These are phyloP conservation scores for Eulemur macaco DNA, from an alignment of 2,113 vertebrate species.

Conservation along the genomic window DNA sequence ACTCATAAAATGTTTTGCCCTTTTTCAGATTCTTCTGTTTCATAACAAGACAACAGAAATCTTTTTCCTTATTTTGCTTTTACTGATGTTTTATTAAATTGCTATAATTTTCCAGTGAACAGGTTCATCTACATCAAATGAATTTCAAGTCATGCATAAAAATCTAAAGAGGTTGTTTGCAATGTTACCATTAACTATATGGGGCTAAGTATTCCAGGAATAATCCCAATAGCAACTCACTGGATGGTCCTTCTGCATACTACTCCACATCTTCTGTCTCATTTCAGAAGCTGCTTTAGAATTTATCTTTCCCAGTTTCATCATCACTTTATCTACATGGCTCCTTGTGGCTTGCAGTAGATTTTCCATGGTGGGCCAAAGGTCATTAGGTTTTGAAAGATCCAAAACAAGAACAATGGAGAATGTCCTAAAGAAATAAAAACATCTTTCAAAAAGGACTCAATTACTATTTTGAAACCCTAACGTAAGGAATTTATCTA, in stretches of 20 bases:
- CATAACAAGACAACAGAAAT: conserved; percentile 82
- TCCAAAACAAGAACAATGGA: conserved; percentile 94
- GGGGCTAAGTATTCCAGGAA: conserved; percentile 73
- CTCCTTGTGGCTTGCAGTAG: conserved; percentile 88
- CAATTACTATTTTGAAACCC: background rate
- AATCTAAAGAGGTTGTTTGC: conserved; percentile 82
- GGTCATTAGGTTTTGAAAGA: conserved; percentile 91
- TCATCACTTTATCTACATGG: conserved; percentile 87
- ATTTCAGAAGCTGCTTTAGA: conserved; percentile 85
- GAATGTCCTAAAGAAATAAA: conserved; percentile 86
- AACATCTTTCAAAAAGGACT: background rate
- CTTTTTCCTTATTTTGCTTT: conserved; percentile 83
- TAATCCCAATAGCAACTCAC: conserved; percentile 85
- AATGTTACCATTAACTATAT: conserved; percentile 77
- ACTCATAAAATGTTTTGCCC: no score
- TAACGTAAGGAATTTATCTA: background rate
- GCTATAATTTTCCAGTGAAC: conserved; percentile 87
- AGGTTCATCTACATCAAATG: conserved; percentile 85
- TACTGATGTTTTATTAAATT: conserved; percentile 85
- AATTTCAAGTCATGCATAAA: conserved; percentile 85
- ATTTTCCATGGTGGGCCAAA: conserved; percentile 93
- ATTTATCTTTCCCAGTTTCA: conserved; percentile 85
- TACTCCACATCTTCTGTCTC: conserved; percentile 80
- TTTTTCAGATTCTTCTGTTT: no score
- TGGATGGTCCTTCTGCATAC: conserved; percentile 92